Evolutionary conservation across 2,113 vertebrate species (phyloP), one percentile per base, ranked within the genome.

Genomic region (Charadrius vociferus): DNA sequence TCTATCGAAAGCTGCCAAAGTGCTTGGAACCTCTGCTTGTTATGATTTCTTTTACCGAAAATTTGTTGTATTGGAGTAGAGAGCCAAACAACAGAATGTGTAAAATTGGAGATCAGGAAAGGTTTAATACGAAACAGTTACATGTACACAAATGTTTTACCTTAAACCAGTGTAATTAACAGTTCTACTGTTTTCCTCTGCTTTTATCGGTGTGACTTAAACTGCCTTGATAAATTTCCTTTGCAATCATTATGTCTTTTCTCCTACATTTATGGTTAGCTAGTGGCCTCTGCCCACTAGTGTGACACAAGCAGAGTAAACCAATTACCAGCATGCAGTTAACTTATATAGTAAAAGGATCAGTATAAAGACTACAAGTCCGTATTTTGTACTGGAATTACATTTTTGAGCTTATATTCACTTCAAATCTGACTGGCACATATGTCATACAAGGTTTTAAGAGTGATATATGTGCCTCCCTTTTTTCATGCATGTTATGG

Each of bases 381-480:
- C 2, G 0, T 73, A 22, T 90, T 93, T 81, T 70, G 59, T 81
- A 56, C 6, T n/a, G 77, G 30, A 37, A 74, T 66, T 84, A 47
- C 17, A 11, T 74, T 73, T 94, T 30, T 45, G 5, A 74, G 19
- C 41, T 82, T 66, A n/a, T 45, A 19, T 49, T 63, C 16, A 22
- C 22, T 71, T 93, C 3, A 23, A 67, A 53, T 79, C 39, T 78
- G 52, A 34, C 24, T 53, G 21, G 19, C 70, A 7, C 3, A 1
- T 72, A 18, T 73, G 27, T 6, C 6, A 9, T 81, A 39, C 9
- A 36, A 78, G 10, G 18, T 61, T 95, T 90, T 55, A 81, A 19
- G 45, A n/a, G 18, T 1, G 0, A 30, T 21, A 3, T 5, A 12
- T 15, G 4, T 70, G 14, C 55, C 20, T 70, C 4, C 9, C 34